Base-by-base conservation (phyloP, 2,797 vertebrate genomes). In the Arctocebus calabarensis region DNA sequence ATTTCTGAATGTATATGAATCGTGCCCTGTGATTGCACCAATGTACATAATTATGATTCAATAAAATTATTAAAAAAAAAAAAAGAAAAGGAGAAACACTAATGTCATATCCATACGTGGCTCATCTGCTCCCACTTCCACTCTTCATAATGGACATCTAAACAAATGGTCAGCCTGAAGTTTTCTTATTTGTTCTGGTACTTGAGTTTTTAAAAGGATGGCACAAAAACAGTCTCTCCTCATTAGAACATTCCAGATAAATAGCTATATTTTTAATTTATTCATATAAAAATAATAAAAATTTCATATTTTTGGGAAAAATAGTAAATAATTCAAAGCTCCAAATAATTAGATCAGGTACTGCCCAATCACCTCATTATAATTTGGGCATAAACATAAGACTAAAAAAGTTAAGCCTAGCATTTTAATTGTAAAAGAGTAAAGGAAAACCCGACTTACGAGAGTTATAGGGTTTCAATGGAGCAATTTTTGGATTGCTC, bases 231-330 rank as follows among this genome's bases (percentile, higher is more conserved):
- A 81, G 52, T 90, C 29, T 55, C 52, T 10, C 23, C 37, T 37
- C 66, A 43, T 61, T 82, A 87, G 37, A 66, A 68, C 8, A 78
- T 62, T 94, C 45, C 40, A 85, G 13, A 43, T 52, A 64, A 83
- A 73, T 20, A 62, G 19, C n/a, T 64, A 0, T 45, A 85, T 45
- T 95, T 93, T 74, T 32, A n/a, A 68, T 37, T 62, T 2, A 52
- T 40, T 96, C 20, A 57, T 37, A 88, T 37, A 88, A 43, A 48
- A 87, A 93, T 64, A 87, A 85, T 16, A 79, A 64, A 52, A 77
- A 55, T 43, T 27, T 66, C 48, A 89, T 20, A 70, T 64, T 84
- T 68, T 84, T 77, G 82, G 23, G 66, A 3, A 7, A 96, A 77
- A 57, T 2, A 95, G n/a, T 48, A 37, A 95, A 34, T 1, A 74